Percentiles rank a stretch among this genome's conserved stretches.
Conservation (phyloP, 2,888 invertebrate species). For the Microplitis manilae region DNA sequence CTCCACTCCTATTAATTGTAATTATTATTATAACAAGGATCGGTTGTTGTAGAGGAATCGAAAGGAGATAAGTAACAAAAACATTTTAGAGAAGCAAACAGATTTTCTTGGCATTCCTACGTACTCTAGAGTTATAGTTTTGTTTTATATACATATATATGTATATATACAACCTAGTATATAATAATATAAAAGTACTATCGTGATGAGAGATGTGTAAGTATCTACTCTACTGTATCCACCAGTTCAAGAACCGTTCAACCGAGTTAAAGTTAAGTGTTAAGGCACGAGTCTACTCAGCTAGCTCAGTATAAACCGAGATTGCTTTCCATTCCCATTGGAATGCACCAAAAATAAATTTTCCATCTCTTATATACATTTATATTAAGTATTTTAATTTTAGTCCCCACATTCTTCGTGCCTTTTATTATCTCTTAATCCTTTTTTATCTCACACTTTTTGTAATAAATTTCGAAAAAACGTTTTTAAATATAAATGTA, state of each 20-base stretch:
- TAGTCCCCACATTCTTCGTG: background rate
- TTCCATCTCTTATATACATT: conserved; percentile 11
- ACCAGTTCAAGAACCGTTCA: conserved; percentile 37
- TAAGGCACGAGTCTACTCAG: conserved; percentile 1
- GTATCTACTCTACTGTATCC: conserved; percentile 21
- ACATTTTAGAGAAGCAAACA: conserved; percentile 34
- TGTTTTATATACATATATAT: background rate
- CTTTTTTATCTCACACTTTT: background rate
- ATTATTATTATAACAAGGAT: background rate
- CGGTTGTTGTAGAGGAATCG: background rate
- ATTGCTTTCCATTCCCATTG: conserved; percentile 55
- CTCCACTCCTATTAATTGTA: background rate
- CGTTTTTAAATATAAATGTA: background rate
- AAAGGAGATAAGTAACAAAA: conserved; percentile 15
- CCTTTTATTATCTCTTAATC: conserved; percentile 22
- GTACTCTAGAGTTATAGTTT: background rate
- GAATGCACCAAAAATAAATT: conserved; percentile 66
- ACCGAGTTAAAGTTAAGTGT: conserved; percentile 17
- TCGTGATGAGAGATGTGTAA: conserved; percentile 21
- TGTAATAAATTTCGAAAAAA: background rate
- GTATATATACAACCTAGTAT: background rate
- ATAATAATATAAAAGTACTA: conserved; percentile 1
- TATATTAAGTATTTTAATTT: conserved; percentile 15
- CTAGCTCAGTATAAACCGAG: conserved; percentile 23
- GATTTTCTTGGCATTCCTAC: conserved; percentile 54